These are phyloP conservation scores for Diprion similis DNA, from an alignment of 1,140 invertebrate genomes.

Conservation along the genomic window DNA sequence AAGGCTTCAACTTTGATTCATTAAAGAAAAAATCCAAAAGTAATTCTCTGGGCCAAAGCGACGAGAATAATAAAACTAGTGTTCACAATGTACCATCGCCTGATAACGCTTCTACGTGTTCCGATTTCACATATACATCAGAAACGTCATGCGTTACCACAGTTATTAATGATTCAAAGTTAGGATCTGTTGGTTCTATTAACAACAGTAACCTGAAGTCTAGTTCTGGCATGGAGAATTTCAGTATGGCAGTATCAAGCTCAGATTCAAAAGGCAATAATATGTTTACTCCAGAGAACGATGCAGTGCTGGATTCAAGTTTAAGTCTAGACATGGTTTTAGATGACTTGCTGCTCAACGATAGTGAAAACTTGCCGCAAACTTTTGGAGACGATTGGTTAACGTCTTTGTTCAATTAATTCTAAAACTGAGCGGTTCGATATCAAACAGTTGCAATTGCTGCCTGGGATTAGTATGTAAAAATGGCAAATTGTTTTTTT, in stretches of 20 bases:
- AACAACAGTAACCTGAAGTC: not conserved
- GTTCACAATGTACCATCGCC: not conserved
- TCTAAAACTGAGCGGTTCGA: too few relatives aligned
- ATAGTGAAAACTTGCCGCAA: constrained; percentile 19
- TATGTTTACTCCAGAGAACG: constrained; percentile 4
- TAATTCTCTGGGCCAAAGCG: not conserved
- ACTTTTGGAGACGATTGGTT: constrained; percentile 31
- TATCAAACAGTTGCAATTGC: too few relatives aligned
- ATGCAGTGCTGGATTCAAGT: not conserved
- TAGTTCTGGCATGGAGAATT: not conserved
- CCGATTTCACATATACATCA: not conserved
- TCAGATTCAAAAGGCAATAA: not conserved
- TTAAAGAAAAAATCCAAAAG: constrained; percentile 3
- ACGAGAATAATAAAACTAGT: not conserved
- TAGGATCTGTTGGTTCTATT: not conserved
- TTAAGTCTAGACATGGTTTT: constrained; percentile 20
- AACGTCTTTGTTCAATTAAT: constrained; percentile 25
- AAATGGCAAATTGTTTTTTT: too few relatives aligned
- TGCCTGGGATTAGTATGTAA: too few relatives aligned
- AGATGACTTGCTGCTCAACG: constrained; percentile 24
- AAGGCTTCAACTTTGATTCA: not conserved
- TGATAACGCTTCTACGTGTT: not conserved
- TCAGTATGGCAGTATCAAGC: not conserved
- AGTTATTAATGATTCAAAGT: not conserved
- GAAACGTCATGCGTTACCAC: not conserved